These are phyloP conservation scores for Drosophila robusta DNA, from an alignment of 2,888 invertebrate genomes.

Conservation along the genomic window DNA sequence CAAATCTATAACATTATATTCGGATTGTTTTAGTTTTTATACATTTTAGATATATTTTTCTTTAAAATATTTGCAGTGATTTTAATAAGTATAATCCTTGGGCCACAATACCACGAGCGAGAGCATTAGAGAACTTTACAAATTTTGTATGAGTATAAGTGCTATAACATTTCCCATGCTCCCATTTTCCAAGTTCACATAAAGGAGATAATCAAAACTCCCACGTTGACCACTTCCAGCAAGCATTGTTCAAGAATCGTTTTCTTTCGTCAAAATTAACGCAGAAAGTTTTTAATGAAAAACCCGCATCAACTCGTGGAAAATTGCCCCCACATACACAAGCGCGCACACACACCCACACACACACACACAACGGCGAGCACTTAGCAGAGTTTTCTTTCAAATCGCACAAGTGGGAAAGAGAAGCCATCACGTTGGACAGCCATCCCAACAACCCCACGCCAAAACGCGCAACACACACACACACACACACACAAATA, in stretches of 20 bases:
- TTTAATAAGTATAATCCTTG: neutral
- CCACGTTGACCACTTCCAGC: conserved; percentile 50
- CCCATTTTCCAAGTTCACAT: conserved; percentile 27
- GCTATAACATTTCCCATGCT: conserved; percentile 11
- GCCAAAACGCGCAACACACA: conserved; percentile 21
- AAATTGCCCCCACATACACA: conserved; percentile 46
- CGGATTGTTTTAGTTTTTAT: no score
- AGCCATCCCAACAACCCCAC: conserved; percentile 49
- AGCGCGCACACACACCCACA: conserved; percentile 9
- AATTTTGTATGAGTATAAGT: conserved; percentile 14
- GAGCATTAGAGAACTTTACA: conserved; percentile 22
- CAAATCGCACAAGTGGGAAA: conserved; percentile 37
- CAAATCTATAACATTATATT: no score
- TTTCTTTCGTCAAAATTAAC: conserved; percentile 76
- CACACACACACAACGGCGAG: conserved; percentile 15
- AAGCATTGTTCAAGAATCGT: conserved; percentile 60
- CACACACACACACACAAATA: conserved; percentile 29
- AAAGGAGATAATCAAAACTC: conserved; percentile 56
- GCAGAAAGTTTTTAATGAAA: conserved; percentile 79
- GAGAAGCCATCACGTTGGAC: conserved; percentile 48
- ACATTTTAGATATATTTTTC: no score
- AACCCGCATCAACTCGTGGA: conserved; percentile 69
- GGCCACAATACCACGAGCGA: no score
- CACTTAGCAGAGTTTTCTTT: conserved; percentile 63
- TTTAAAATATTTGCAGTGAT: neutral